Conservation (phyloP, 1,140 invertebrate genomes). For the Myzus persicae region DNA sequence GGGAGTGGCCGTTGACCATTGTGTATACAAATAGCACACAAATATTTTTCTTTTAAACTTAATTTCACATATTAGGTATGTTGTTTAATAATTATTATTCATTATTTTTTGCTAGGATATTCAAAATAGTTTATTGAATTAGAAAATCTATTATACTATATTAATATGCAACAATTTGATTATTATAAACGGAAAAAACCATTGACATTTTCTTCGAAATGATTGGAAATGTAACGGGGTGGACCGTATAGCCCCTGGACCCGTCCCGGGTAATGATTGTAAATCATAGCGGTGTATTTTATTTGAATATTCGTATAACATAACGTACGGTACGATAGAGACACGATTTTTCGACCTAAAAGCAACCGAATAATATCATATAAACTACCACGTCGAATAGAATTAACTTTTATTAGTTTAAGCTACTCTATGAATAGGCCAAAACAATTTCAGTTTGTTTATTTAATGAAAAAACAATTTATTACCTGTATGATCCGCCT, state of each 20-base stretch:
- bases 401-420: too few species aligned
- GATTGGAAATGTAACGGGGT: too few species aligned
- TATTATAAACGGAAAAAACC: too few species aligned
- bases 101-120: neutral
- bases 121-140: neutral
- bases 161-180: too few species aligned
- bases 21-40: neutral
- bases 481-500: slow-evolving; percentile 46
- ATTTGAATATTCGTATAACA: neutral
- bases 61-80: neutral
- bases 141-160: neutral
- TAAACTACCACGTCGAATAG: too few species aligned
- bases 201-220: too few species aligned
- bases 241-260: too few species aligned
- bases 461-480: neutral
- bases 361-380: too few species aligned
- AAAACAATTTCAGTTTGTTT: neutral
- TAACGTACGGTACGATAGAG: neutral
- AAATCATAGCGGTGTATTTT: neutral
- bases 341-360: too few species aligned
- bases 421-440: neutral
- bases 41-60: neutral
- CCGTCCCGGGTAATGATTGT: neutral
- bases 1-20: neutral
- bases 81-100: neutral